A percentile compares a stretch with the other conserved stretches of the same genome.
Evolutionary conservation across 2,113 vertebrate species (phyloP).

Genomic region (Orientallactaga bullata): DNA sequence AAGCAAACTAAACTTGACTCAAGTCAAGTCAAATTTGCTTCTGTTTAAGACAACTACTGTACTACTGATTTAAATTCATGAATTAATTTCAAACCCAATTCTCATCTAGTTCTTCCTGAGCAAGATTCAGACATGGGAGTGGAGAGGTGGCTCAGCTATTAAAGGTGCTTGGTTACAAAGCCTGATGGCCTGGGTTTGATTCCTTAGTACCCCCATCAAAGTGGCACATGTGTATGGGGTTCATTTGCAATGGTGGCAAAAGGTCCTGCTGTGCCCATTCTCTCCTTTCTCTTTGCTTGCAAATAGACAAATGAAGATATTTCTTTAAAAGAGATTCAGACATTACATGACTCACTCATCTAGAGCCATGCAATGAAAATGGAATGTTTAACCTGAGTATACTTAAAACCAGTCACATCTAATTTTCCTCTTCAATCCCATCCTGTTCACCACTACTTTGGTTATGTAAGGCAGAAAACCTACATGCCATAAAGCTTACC

Average conservation of each 20-base stretch:
- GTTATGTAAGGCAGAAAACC: constrained; percentile 7
- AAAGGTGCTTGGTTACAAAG: too few relatives aligned
- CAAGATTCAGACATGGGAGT: neutral
- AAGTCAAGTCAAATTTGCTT: too few relatives aligned
- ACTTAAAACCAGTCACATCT: constrained; percentile 42
- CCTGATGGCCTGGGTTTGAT: too few relatives aligned
- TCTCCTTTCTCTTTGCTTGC: too few relatives aligned
- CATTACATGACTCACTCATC: constrained; percentile 1
- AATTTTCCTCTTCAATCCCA: constrained; percentile 21
- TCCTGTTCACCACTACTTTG: neutral
- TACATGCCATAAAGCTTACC: constrained; percentile 85
- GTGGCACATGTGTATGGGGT: too few relatives aligned
- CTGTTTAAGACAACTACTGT: constrained; percentile 33
- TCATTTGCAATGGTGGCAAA: too few relatives aligned
- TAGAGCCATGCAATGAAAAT: neutral
- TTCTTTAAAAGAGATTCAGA: neutral
- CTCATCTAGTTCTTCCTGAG: constrained; percentile 7
- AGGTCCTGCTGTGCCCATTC: too few relatives aligned
- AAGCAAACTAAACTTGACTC: too few relatives aligned
- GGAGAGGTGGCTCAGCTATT: too few relatives aligned
- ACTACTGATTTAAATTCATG: neutral
- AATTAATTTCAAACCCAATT: constrained; percentile 43
- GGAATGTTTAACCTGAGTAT: neutral
- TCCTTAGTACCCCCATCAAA: too few relatives aligned
- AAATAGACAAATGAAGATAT: neutral